These are phyloP conservation scores for Phoeniculus purpureus DNA, from an alignment of 2,797 vertebrate species.

Conservation along the genomic window DNA sequence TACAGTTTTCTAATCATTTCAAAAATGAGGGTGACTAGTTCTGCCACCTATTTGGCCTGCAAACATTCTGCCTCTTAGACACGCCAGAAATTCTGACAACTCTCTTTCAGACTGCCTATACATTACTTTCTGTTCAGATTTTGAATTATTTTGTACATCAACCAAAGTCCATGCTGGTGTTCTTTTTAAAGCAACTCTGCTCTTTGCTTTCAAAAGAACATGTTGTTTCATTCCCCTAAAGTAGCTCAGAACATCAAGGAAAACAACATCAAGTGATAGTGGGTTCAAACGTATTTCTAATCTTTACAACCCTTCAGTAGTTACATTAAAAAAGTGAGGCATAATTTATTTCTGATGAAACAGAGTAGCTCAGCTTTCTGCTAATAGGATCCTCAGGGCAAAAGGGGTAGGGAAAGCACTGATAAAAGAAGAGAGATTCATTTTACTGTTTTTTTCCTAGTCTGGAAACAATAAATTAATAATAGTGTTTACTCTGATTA, in stretches of 20 bases:
- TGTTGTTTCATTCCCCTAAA: conserved; percentile 64
- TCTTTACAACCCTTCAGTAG: conserved; percentile 74
- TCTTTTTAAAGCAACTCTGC: conserved; percentile 44
- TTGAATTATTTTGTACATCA: conserved; percentile 3
- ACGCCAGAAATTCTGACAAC: background rate
- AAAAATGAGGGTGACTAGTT: conserved; percentile 23
- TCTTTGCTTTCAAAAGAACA: conserved; percentile 62
- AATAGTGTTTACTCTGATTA: conserved; percentile 70
- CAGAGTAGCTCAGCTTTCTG: conserved; percentile 66
- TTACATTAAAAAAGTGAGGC: conserved; percentile 70
- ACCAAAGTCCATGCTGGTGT: background rate
- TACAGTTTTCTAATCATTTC: conserved; percentile 64
- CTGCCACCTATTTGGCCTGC: conserved; percentile 8
- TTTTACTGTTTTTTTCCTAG: conserved; percentile 46
- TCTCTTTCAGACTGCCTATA: background rate
- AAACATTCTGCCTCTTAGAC: background rate
- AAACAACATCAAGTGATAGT: conserved; percentile 72
- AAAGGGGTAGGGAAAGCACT: conserved; percentile 52
- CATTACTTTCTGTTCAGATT: background rate
- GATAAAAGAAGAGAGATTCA: conserved; percentile 45
- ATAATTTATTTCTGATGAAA: conserved; percentile 78
- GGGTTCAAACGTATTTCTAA: conserved; percentile 74
- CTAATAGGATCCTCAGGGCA: conserved; percentile 78
- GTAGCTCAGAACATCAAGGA: conserved; percentile 72
- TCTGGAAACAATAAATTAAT: conserved; percentile 75